phyloP scores from a whole-genome alignment of 2,113 vertebrate species.

The Opisthocomus hoazin region DNA sequence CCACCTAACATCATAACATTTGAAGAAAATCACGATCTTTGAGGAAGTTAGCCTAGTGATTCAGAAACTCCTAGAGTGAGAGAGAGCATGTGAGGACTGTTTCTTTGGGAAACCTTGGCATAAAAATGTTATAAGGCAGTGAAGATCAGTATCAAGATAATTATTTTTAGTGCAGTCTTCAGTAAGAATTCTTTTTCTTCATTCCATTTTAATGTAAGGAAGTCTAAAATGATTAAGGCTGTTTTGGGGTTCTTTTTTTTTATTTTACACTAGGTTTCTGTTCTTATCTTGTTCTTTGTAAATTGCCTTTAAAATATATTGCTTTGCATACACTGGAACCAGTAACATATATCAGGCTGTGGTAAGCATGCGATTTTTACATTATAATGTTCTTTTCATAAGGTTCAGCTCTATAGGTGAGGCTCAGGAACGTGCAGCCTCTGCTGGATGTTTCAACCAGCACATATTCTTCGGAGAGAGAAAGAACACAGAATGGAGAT shows the following conservation, averaged over 20 bases:
- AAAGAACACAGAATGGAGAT: not conserved
- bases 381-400: not conserved
- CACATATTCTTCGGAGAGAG: not conserved
- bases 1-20: not conserved
- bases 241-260: not conserved
- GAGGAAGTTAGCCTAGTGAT: not conserved
- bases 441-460: not conserved
- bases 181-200: not conserved
- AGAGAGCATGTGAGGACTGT: not conserved
- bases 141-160: not conserved
- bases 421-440: not conserved
- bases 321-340: not conserved
- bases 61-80: not conserved
- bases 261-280: not conserved
- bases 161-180: not conserved
- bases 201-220: not conserved
- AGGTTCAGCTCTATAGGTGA: not conserved
- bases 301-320: not conserved
- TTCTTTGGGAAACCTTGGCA: not conserved
- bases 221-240: not conserved
- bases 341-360: not conserved
- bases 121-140: not conserved
- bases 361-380: not conserved
- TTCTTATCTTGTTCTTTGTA: not conserved
- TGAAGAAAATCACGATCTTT: not conserved